Evolutionary conservation across 2,113 vertebrate genomes (phyloP), one percentile per base, ranked within the genome.

Genomic region (Canis aureus): DNA sequence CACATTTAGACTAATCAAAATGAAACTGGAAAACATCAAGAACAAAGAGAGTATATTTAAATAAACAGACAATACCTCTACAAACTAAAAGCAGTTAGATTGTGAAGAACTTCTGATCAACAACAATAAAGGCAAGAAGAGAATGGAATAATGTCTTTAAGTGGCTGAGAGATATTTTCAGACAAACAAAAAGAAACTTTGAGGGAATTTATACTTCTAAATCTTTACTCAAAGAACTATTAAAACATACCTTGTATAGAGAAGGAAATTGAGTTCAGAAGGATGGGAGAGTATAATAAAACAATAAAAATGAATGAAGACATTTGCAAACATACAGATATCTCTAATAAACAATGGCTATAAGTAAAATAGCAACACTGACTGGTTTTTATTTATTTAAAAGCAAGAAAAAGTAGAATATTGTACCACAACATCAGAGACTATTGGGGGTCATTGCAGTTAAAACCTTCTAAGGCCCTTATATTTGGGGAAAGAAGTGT

Each of bases 401-500:
- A 95, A 94, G 11, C 35, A 88, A 88, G 32, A 89, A 67, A 91
- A 83, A 89, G 81, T 12, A 59, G 85, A 88, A 57, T 32, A 73
- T 15, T 85, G 73, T 2, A 49, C 10, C 25, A 85, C 15, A 79
- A 35, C 20, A 81, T 49, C 19, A 89, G 27, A 84, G 35, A 27
- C 17, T 92, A 60, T 29, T 74, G 71, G 15, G 19, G 23, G 1
- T 84, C 43, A 27, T 62, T 25, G 29, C 2, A 81, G 6, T 79
- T 79, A 35, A 60, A 84, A 49, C 29, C 9, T 67, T 55, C 51
- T 53, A 38, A 76, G 16, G 73, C 29, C 32, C 35, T 80, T 60
- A 60, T 55, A 32, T 73, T 81, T 19, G 8, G 22, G 43, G 35
- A 86, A n/a, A 76, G 29, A 76, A 76, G 5, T 1, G 17, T 35